These are phyloP conservation scores for Erebia ligea DNA, from an alignment of 2,888 invertebrate genomes.

Conservation along the genomic window DNA sequence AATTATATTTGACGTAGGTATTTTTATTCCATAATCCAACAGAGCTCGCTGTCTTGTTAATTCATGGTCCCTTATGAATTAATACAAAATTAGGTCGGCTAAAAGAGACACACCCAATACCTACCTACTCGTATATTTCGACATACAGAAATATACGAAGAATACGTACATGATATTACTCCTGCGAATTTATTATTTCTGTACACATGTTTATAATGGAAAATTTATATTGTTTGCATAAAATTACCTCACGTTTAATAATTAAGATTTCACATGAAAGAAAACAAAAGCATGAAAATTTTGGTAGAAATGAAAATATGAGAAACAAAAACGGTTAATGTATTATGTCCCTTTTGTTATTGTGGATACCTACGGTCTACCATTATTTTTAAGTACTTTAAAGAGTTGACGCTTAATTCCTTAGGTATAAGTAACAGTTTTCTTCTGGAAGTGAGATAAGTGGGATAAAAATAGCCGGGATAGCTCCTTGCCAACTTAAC, in stretches of 20 bases:
- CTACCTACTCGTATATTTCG: background rate
- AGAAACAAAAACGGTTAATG: background rate
- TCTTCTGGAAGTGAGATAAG: no score
- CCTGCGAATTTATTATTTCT: no score
- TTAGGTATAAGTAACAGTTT: no score
- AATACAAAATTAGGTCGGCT: constrained; percentile 7
- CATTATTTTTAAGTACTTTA: no score
- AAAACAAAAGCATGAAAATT: constrained; percentile 10
- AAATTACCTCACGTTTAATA: background rate
- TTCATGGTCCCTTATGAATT: background rate
- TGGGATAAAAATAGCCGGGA: no score
- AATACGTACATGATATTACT: background rate
- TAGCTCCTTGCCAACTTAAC: no score
- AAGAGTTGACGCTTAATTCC: no score
- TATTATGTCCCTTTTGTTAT: no score
- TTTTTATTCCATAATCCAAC: background rate
- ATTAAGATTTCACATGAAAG: constrained; percentile 1
- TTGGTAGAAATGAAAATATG: background rate
- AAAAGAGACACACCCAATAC: constrained; percentile 5
- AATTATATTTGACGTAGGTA: background rate
- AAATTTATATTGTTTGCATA: background rate
- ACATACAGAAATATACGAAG: background rate
- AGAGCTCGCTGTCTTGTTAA: background rate
- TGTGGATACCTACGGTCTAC: no score
- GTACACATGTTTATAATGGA: background rate